Conservation (phyloP, 2,888 invertebrate species). For the Nysson spinosus region DNA sequence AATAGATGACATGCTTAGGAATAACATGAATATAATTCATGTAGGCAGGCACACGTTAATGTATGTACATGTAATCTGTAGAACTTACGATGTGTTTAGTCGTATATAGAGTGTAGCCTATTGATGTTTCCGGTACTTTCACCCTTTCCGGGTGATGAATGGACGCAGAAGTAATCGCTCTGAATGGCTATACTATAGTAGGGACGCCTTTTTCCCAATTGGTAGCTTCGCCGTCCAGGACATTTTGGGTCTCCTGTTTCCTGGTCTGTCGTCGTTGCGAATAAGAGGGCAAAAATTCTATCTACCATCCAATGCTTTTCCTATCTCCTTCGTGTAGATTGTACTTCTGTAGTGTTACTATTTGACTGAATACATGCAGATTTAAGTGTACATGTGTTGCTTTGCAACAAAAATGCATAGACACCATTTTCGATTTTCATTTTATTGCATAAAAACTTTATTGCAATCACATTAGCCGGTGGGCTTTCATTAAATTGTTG, state of each 20-base stretch:
- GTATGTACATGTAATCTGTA: no score
- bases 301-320: constrained; percentile 5
- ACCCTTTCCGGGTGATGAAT: constrained; percentile 61
- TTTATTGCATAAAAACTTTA: no score
- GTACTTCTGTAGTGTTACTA: constrained; percentile 11
- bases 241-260: constrained; percentile 39
- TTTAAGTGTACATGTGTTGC: not conserved
- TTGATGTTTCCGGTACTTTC: constrained; percentile 62
- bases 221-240: constrained; percentile 48
- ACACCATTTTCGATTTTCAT: no score
- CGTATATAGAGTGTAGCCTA: constrained; percentile 44
- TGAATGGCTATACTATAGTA: constrained; percentile 47
- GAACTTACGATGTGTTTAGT: not conserved
- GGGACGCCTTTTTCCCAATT: constrained; percentile 50
- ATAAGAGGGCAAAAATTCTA: constrained; percentile 48
- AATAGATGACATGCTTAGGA: no score
- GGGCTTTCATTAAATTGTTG: no score
- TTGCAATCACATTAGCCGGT: no score
- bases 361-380: not conserved
- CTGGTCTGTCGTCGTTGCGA: constrained; percentile 31
- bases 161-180: constrained; percentile 61
- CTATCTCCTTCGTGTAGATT: constrained; percentile 16
- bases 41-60: no score
- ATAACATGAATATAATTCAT: no score
- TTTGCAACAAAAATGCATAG: constrained; percentile 6